A percentile compares a stretch with the other conserved stretches of the same genome.
Conservation (phyloP, 1,140 invertebrate genomes). For the Cyclargus thomasi region DNA sequence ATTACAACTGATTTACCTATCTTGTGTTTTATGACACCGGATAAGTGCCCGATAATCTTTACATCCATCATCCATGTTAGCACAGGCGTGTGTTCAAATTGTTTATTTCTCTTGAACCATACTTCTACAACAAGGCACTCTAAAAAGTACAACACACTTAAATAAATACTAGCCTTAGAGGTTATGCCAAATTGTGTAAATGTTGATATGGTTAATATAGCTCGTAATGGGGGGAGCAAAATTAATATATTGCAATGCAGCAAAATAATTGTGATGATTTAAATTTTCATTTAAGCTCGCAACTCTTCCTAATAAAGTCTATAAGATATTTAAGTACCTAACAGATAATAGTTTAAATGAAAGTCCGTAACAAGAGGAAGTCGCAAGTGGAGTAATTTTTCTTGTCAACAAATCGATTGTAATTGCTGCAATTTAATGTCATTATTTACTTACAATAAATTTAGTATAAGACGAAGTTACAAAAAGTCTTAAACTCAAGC, state of each 20-base stretch:
- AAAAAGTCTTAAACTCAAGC: not conserved
- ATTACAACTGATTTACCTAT: not conserved
- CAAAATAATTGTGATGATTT: too few relatives aligned
- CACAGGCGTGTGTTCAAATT: too few relatives aligned
- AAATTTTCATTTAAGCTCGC: too few relatives aligned
- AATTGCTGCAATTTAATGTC: constrained; percentile 34
- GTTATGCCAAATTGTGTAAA: too few relatives aligned
- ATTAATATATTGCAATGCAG: too few relatives aligned
- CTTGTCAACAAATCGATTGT: constrained; percentile 30
- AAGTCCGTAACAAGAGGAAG: constrained; percentile 19
- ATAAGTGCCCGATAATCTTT: not conserved
- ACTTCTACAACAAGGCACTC: too few relatives aligned
- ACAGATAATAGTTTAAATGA: constrained; percentile 17
- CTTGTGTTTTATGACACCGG: not conserved
- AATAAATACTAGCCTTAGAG: too few relatives aligned
- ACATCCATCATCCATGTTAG: not conserved
- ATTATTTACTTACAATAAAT: constrained; percentile 37
- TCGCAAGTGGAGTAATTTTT: constrained; percentile 26
- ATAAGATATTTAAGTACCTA: not conserved
- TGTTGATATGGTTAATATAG: too few relatives aligned
- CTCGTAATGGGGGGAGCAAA: too few relatives aligned
- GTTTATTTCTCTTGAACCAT: too few relatives aligned
- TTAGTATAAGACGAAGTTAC: constrained; percentile 12
- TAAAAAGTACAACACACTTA: too few relatives aligned
- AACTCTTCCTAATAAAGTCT: not conserved